Base-by-base conservation (phyloP, 2,888 invertebrate species). In the Dicyrtoma fusca region DNA sequence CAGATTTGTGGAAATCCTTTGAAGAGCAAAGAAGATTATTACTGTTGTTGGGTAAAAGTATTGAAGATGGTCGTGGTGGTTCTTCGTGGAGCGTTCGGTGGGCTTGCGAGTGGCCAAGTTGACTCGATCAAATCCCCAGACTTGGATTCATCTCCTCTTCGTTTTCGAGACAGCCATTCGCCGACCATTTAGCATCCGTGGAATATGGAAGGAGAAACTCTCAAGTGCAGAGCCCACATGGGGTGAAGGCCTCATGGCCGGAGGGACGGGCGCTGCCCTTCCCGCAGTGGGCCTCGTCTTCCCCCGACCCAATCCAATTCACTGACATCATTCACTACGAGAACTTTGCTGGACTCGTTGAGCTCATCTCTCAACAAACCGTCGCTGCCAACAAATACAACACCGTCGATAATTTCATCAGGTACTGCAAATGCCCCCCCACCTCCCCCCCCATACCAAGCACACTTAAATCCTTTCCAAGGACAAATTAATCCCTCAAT, bases 41-140 rank as follows among this genome's bases (percentile, higher is more conserved):
- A 59, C 44, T 17, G 25, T 59, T 75, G 71, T 77, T 80, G 64
- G 77, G 77, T 69, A 77, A 80, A 71, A 76, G 76, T 71, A 64
- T 69, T 71, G 76, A 75, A 63, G 77, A 80, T 77, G 80, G 69
- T 61, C 74, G 74, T 68, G 75, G 74, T 70, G 74, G 74, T 47
- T 71, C 73, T 72, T 73, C 74, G 53, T 76, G 77, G 74, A 75
- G 71, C 62, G 92, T 92, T 84, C 90, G 93, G 82, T 94, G 93
- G 93, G 94, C 93, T 85, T 90, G 91, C 87, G 94, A 94, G 86
- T 95, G 94, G 95, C 95, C 95, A 87, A 94, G 94, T 94, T 95
- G 95, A 95, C 94, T 95, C 94, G 91, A 72, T 74, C 69, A 72
- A 72, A 62, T 68, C 42, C 53, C 68, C 51, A 53, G 57, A 26